Evolutionary conservation across 92 coral and sea anemone genomes (phyloP).

Genomic region (Porites divaricata): DNA sequence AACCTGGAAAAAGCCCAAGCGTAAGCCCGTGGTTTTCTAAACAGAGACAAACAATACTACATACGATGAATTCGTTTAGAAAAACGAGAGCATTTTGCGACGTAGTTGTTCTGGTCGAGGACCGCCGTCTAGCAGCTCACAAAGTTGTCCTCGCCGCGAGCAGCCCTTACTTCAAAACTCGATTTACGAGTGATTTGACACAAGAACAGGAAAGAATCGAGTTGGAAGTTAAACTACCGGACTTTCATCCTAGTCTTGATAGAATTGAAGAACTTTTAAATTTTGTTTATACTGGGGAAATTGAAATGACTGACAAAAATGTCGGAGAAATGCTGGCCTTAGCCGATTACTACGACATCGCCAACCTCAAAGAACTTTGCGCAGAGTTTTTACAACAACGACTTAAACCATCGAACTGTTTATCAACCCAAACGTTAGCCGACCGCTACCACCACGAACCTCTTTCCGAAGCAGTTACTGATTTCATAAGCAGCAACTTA

Average conservation of each 20-base stretch:
- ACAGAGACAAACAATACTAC: slow-evolving; percentile 18
- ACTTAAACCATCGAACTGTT: slow-evolving; percentile 35
- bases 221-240: slow-evolving; percentile 9
- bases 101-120: slow-evolving; percentile 11
- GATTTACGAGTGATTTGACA: slow-evolving; percentile 27
- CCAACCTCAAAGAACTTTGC: slow-evolving; percentile 25
- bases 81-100: slow-evolving; percentile 37
- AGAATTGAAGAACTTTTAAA: slow-evolving; percentile 30
- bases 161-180: slow-evolving; percentile 19
- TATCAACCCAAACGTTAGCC: slow-evolving; percentile 26
- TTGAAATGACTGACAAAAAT: slow-evolving; percentile 19
- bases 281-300: slow-evolving; percentile 33
- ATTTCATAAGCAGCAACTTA: slow-evolving; percentile 32
- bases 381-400: slow-evolving; percentile 19
- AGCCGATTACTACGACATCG: slow-evolving; percentile 36
- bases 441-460: slow-evolving; percentile 23
- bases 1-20: neutral
- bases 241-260: neutral
- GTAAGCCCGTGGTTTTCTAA: neutral
- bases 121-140: slow-evolving; percentile 25
- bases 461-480: slow-evolving; percentile 20
- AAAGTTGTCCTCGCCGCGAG: slow-evolving; percentile 32
- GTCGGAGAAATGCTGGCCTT: neutral
- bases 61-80: slow-evolving; percentile 32
- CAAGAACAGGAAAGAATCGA: neutral